Evolutionary conservation across 1,140 invertebrate species (phyloP), one percentile per base, ranked within the genome.

Genomic region (Danaus melanippus): DNA sequence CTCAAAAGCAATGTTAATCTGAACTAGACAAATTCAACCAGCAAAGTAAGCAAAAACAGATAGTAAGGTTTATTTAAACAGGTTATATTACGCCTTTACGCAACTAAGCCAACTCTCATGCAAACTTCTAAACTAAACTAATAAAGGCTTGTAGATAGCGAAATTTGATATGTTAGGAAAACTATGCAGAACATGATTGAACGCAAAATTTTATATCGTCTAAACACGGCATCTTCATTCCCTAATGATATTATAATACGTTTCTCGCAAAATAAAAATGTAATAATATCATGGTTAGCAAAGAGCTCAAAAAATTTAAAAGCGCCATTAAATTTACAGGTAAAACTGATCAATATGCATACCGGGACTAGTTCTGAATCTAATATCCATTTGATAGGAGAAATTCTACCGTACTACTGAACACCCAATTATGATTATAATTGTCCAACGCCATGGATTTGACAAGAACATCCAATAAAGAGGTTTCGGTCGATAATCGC

Each of bases 351-450:
- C 21, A 32, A 32, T 32, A 32, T 32, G 21, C 21, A 32, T 32
- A 32, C 21, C 21, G 6, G 21, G 21, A 5, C 21, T 32, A 32
- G 21, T 32, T 32, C 21, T 32, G 21, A 4, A 32, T 32, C 21
- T 32, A 32, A 32, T 32, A 32, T 32, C 21, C 21, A 32, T 32
- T 32, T 32, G 21, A 32, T 32, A 32, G 21, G 21, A 32, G 21
- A 2, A 32, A 32, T 32, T 7, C 6, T 32, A 32, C 21, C 21
- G 6, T 32, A 55, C 65, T 53, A 67, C 71, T 62, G 74, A 76
- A 77, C 71, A 74, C 69, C 71, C 71, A 71, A 81, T 81, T 81
- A 79, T 74, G 69, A 77, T 81, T 79, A 77, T 77, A 81, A 81
- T 81, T 81, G 78, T 79, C 63, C 73, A 64, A 69, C 57, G 69